Evolutionary conservation across 1,140 invertebrate species (phyloP).

Genomic region (Cotesia vestalis): DNA sequence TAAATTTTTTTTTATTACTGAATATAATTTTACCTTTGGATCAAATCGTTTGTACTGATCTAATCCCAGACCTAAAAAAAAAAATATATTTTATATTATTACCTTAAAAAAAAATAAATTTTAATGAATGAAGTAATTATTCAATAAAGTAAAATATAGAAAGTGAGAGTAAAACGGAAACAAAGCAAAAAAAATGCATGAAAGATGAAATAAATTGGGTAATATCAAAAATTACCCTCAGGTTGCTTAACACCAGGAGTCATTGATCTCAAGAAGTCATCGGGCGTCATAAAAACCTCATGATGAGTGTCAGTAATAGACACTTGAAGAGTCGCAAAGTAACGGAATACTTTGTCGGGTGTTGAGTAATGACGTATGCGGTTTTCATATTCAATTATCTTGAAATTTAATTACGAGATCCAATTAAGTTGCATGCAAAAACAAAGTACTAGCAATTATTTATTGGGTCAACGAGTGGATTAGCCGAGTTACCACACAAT

Average conservation of each 20-base stretch:
- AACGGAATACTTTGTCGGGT: constrained; percentile 99
- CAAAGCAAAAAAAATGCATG: constrained; percentile 35
- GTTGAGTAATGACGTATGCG: constrained; percentile 97
- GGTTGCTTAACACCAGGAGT: constrained; percentile 98
- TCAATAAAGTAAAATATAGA: background rate
- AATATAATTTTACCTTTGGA: constrained; percentile 80
- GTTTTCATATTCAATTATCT: constrained; percentile 99
- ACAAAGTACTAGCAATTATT: constrained; percentile 19
- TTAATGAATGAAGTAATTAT: constrained; percentile 23
- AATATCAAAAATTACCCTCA: constrained; percentile 78
- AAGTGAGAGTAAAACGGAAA: background rate
- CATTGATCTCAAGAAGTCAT: constrained; percentile 98
- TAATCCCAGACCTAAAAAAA: constrained; percentile 84
- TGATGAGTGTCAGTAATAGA: constrained; percentile 75
- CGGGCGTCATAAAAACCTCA: constrained; percentile 99
- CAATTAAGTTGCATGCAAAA: constrained; percentile 36
- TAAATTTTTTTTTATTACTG: background rate
- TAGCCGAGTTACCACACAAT: background rate
- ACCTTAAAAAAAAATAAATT: constrained; percentile 33
- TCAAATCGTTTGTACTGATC: constrained; percentile 96
- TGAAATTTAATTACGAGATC: constrained; percentile 39
- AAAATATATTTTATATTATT: constrained; percentile 25
- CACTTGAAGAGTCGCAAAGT: constrained; percentile 98
- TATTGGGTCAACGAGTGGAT: background rate
- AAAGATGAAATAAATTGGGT: constrained; percentile 36